Evolutionary conservation across 2,113 vertebrate genomes (phyloP), one percentile per base, ranked within the genome.

Genomic region (Engraulis encrasicolus): DNA sequence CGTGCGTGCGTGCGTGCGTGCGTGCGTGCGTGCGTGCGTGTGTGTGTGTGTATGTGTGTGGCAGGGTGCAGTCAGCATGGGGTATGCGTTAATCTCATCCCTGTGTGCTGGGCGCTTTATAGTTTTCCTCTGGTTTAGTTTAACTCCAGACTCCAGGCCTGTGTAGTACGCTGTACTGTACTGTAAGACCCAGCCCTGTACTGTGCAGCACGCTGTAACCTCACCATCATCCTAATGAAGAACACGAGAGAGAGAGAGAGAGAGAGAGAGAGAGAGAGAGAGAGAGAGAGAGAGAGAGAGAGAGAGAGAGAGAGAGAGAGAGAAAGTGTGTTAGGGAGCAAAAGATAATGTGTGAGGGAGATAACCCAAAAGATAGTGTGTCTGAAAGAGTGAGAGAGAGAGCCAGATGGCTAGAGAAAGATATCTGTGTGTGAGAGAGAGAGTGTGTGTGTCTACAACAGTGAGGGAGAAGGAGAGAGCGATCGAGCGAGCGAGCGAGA

Each of bases 51-150:
- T 58, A 48, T 78, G 86, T 82, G 78, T 87, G 45, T 50, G 80
- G 45, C 77, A 78, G 52, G 78, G 50, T 74, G 50, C 84, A 86
- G 74, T 86, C 81, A 85, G 37, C 83, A 80, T 86, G 23, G 71
- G 87, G 66, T 34, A 58, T 81, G 49, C 89, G 91, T 91, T 91
- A 81, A 90, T 90, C 91, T 90, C 81, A 90, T 82, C 58, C 80
- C 74, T 85, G 83, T 92, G 89, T 91, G 88, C 88, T 50, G 85
- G 52, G 88, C 85, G 88, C 92, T 88, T 84, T 88, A 90, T 92
- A 91, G 90, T 78, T 82, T 84, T 80, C 84, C 87, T 88, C 92
- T 92, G 91, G 90, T 92, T 93, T 86, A 89, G 91, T 90, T 93
- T 92, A 88, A 89, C 85, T 34, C 0, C 52, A 81, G 74, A 89